Evolutionary conservation across 1,140 invertebrate genomes (phyloP), one percentile per base, ranked within the genome.

Genomic region (Neodiprion fabricii): DNA sequence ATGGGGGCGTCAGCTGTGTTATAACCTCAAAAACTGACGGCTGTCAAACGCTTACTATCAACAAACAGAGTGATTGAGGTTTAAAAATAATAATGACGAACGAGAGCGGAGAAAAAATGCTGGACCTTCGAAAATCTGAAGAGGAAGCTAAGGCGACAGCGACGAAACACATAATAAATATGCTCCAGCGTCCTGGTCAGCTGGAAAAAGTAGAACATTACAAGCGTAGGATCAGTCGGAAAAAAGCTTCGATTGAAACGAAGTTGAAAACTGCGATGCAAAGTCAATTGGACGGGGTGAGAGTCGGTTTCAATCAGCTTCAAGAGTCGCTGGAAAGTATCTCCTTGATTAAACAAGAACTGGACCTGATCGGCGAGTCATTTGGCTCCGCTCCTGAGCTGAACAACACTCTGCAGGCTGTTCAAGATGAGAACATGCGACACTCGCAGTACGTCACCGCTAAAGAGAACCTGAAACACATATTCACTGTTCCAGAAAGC

Each of bases 181-280:
- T 99, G 91, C 91, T 99, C 79, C 96, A 99, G 88, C 90, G 97
- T 75, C 96, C 97, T 5, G 97, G 97, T 40, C 98, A 99, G 81
- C 86, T 99, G 74, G 98, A 99, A 86, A 99, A 98, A 89, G 94
- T 96, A 5, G 96, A 98, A 80, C 96, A 97, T 83, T 95, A 96
- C 79, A 96, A 95, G 83, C 92, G 92, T 73, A 85, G 94, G 81
- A 94, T 96, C 74, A 91, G 91, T 11, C 89, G 95, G 17, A 96
- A 97, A 77, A 95, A 99, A 89, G 96, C 96, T 1, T 98, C 98
- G 8, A 96, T 98, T 40, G 98, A 99, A 89, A 96, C 97, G 12
- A 96, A 98, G 91, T 87, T 99, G 17, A 99, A 99, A 89, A 98
- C 97, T n/a, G 97, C 97, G 8, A 97, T 99, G 90, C 98, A 99